These are phyloP conservation scores for Acipenser transmontanus DNA, from an alignment of 2,797 vertebrate species.

Conservation along the genomic window DNA sequence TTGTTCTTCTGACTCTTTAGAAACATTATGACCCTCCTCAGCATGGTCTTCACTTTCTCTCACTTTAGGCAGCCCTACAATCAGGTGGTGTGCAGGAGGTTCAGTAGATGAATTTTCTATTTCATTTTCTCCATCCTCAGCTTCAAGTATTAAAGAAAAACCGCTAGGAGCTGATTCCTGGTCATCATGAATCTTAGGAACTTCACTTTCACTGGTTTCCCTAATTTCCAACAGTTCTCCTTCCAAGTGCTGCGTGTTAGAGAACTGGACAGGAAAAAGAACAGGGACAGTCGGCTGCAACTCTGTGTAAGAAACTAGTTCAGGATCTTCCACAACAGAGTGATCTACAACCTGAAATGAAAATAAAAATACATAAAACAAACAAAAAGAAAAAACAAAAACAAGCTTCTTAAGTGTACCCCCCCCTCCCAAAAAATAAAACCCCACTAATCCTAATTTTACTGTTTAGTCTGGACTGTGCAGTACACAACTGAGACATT, in stretches of 20 bases:
- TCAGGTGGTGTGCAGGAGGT: constrained; percentile 31
- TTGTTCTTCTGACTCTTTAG: constrained; percentile 12
- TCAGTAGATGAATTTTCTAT: constrained; percentile 16
- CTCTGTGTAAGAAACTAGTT: constrained; percentile 51
- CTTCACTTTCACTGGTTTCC: constrained; percentile 42
- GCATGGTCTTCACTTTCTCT: not conserved
- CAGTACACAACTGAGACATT: not conserved
- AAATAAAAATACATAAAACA: too few species aligned
- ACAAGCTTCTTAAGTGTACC: too few species aligned
- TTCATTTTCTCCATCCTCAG: constrained; percentile 61
- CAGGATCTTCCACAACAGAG: constrained; percentile 22
- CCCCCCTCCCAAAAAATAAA: too few species aligned
- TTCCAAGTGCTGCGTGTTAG: constrained; percentile 55
- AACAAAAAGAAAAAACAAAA: too few species aligned
- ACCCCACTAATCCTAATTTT: too few species aligned
- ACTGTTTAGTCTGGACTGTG: too few species aligned
- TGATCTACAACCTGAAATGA: too few species aligned
- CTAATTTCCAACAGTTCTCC: constrained; percentile 43
- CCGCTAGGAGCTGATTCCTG: constrained; percentile 42
- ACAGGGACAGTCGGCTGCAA: constrained; percentile 60
- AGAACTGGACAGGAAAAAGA: constrained; percentile 60
- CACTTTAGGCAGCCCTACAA: constrained; percentile 23
- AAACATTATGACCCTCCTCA: constrained; percentile 7
- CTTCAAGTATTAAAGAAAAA: constrained; percentile 82
- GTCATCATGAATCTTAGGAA: constrained; percentile 53